Conservation (phyloP, 2,113 vertebrate genomes). For the sheep (Ovis aries) region DNA sequence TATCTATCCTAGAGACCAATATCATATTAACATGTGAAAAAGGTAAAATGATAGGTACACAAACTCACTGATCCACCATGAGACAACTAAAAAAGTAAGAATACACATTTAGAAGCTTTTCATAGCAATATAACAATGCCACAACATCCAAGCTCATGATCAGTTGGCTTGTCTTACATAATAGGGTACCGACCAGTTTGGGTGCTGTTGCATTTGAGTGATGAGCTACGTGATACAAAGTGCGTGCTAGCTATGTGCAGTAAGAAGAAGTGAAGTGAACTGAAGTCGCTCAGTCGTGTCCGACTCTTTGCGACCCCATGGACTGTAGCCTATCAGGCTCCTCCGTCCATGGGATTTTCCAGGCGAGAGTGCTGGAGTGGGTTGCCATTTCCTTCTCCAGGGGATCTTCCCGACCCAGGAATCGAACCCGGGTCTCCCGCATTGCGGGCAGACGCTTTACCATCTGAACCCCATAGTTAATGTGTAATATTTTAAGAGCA, state of each 20-base stretch:
- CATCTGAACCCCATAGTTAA: not conserved
- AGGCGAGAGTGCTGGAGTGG: no score
- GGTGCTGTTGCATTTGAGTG: not conserved
- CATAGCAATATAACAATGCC: not conserved
- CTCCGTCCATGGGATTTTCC: no score
- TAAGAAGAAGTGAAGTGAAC: not conserved
- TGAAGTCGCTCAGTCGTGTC: no score
- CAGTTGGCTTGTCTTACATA: not conserved
- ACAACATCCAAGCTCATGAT: not conserved
- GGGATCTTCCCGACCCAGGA: no score
- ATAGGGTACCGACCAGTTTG: not conserved
- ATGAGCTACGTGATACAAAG: not conserved
- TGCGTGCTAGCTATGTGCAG: not conserved
- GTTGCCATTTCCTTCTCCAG: no score
- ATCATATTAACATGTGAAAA: not conserved
- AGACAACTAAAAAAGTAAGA: constrained; percentile 24
- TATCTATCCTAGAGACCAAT: not conserved
- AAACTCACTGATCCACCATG: constrained; percentile 11
- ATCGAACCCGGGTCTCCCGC: no score
- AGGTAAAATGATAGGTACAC: not conserved
- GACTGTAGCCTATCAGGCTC: no score
- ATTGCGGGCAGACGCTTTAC: no score
- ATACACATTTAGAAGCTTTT: not conserved
- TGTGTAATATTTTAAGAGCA: not conserved
- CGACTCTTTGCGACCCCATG: no score